Evolutionary conservation across 2,113 vertebrate species (phyloP).

Genomic region (Acrocephalus arundinaceus): DNA sequence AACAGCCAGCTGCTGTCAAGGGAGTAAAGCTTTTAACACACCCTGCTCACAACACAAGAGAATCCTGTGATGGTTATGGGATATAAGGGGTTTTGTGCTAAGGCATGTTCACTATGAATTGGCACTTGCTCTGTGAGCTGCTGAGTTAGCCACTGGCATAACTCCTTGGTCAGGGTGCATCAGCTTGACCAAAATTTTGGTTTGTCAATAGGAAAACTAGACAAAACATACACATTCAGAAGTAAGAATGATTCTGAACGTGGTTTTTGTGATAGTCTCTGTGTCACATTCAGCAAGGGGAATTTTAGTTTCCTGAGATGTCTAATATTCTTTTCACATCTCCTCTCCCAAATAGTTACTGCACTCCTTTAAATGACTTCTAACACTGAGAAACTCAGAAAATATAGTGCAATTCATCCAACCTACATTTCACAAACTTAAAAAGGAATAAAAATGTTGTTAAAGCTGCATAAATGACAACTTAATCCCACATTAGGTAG

Average conservation of each 20-base stretch:
- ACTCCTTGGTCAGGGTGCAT: not conserved
- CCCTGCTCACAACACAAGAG: not conserved
- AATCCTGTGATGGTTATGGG: not conserved
- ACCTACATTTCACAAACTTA: slow-evolving; percentile 43
- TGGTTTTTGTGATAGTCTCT: not conserved
- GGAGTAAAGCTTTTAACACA: not conserved
- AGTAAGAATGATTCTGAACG: not conserved
- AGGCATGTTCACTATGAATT: not conserved
- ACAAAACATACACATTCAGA: not conserved
- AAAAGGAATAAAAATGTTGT: slow-evolving; percentile 51
- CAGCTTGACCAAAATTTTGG: not conserved
- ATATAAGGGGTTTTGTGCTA: not conserved
- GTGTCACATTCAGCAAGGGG: not conserved
- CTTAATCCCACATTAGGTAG: slow-evolving; percentile 52
- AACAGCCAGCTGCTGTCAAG: not conserved
- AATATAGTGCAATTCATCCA: slow-evolving; percentile 10
- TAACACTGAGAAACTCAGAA: not conserved
- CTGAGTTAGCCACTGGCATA: not conserved
- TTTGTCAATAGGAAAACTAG: not conserved
- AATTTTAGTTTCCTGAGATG: not conserved
- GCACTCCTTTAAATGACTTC: not conserved
- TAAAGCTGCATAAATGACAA: slow-evolving; percentile 50
- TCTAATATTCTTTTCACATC: not conserved
- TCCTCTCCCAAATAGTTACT: not conserved
- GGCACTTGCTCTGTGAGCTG: not conserved